Percentiles rank a stretch among this genome's conserved stretches.
Conservation (phyloP, 2,888 invertebrate species). For the Pheosia gnoma region DNA sequence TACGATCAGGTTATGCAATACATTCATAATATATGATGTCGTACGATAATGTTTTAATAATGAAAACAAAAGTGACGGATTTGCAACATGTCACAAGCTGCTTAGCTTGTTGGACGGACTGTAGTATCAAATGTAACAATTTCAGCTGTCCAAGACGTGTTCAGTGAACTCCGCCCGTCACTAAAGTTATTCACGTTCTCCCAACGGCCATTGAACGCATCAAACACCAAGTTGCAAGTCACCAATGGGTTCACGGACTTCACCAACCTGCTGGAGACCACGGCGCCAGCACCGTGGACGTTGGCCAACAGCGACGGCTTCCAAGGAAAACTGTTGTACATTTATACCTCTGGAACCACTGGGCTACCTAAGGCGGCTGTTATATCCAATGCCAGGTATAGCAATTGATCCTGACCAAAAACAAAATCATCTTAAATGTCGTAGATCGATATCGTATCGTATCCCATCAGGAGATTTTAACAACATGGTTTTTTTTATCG, state of each 20-base stretch:
- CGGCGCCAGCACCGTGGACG: slow-evolving; percentile 82
- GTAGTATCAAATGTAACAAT: not conserved
- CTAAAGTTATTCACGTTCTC: slow-evolving; percentile 87
- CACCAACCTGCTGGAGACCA: slow-evolving; percentile 83
- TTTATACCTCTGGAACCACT: slow-evolving; percentile 99
- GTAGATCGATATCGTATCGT: too few species aligned
- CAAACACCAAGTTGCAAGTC: slow-evolving; percentile 38
- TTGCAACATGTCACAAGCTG: too few species aligned
- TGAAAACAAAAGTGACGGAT: too few species aligned
- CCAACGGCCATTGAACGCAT: slow-evolving; percentile 58
- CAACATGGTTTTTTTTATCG: too few species aligned
- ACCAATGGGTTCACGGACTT: slow-evolving; percentile 83
- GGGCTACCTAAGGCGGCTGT: slow-evolving; percentile 99
- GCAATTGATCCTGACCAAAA: not conserved
- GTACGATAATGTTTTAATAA: too few species aligned
- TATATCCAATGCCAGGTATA: slow-evolving; percentile 94
- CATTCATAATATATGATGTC: too few species aligned
- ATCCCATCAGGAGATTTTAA: too few species aligned
- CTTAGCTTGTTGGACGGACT: too few species aligned
- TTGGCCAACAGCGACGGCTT: slow-evolving; percentile 86
- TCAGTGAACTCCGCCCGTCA: slow-evolving; percentile 86
- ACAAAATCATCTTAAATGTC: too few species aligned
- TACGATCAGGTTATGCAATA: too few species aligned
- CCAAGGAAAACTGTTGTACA: slow-evolving; percentile 94
- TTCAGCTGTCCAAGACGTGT: slow-evolving; percentile 88